Conservation (phyloP, 1,140 invertebrate genomes). For the Caerostris darwini region DNA sequence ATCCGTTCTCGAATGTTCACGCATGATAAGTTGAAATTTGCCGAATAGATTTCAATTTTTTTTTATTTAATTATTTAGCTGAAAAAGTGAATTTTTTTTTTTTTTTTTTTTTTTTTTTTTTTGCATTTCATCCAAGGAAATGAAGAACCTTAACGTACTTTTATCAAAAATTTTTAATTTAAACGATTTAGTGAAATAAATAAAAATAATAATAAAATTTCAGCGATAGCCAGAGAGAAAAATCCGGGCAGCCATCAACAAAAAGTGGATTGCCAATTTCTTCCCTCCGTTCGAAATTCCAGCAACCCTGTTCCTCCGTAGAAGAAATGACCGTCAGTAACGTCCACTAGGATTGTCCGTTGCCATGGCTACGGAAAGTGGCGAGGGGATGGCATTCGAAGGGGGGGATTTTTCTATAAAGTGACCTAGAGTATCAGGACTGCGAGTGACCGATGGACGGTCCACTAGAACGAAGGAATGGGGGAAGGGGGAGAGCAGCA, state of each 20-base stretch:
- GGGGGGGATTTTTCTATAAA: slow-evolving; percentile 74
- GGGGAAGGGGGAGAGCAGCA: slow-evolving; percentile 34
- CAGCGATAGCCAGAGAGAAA: neutral
- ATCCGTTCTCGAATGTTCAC: no score
- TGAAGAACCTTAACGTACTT: no score
- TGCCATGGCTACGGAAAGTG: slow-evolving; percentile 63
- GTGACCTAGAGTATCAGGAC: slow-evolving; percentile 70
- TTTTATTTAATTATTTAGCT: no score
- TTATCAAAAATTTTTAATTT: no score
- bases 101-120: no score
- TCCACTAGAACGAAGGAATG: neutral
- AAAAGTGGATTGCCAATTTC: slow-evolving; percentile 7
- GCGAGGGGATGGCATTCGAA: slow-evolving; percentile 18
- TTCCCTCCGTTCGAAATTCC: slow-evolving; percentile 6
- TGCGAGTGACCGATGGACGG: slow-evolving; percentile 69
- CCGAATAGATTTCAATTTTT: no score
- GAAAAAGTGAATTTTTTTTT: no score
- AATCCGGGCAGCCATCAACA: neutral
- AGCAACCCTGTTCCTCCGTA: slow-evolving; percentile 27
- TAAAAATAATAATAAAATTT: neutral
- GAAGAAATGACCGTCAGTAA: slow-evolving; percentile 77
- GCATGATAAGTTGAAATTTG: no score
- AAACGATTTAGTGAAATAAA: no score
- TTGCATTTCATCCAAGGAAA: no score
- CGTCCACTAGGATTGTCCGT: slow-evolving; percentile 76